These are phyloP conservation scores for Drymonia ruficornis DNA, from an alignment of 2,888 invertebrate genomes.

Conservation along the genomic window DNA sequence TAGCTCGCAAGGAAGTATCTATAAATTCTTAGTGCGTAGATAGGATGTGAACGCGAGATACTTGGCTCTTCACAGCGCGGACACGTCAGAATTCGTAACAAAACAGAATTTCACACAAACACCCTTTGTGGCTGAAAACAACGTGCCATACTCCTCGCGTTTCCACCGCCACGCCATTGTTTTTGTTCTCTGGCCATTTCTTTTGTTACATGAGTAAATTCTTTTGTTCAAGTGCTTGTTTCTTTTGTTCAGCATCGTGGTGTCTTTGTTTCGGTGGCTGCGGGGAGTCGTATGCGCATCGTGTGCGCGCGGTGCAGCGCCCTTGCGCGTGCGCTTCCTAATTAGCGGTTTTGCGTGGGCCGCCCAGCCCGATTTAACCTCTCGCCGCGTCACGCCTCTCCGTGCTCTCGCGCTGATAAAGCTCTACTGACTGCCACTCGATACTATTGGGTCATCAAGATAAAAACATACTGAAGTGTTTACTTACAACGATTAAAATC, in stretches of 20 bases:
- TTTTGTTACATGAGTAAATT: slow-evolving; percentile 58
- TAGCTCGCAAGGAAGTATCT: slow-evolving; percentile 26
- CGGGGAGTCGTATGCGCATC: slow-evolving; percentile 49
- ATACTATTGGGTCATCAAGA: slow-evolving; percentile 22
- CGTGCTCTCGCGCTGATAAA: slow-evolving; percentile 40
- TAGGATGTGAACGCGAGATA: slow-evolving; percentile 29
- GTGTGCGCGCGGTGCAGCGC: slow-evolving; percentile 68
- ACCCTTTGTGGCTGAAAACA: slow-evolving; percentile 65
- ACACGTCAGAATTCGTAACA: slow-evolving; percentile 54
- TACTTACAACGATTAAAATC: neutral
- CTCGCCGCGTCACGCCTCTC: slow-evolving; percentile 65
- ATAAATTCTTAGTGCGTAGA: slow-evolving; percentile 25
- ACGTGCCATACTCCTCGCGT: slow-evolving; percentile 45
- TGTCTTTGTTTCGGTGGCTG: slow-evolving; percentile 54
- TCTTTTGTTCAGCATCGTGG: slow-evolving; percentile 55
- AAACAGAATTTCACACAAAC: slow-evolving; percentile 61
- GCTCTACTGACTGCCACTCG: slow-evolving; percentile 33
- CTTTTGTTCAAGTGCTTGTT: slow-evolving; percentile 55
- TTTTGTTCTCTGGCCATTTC: slow-evolving; percentile 61
- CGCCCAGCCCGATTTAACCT: slow-evolving; percentile 72
- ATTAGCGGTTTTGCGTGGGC: slow-evolving; percentile 74
- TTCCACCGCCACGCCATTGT: slow-evolving; percentile 56
- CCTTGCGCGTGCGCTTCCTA: slow-evolving; percentile 79
- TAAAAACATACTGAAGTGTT: neutral
- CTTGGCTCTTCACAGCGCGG: slow-evolving; percentile 31